Percentiles rank a stretch among this genome's conserved stretches.
Conservation (phyloP, 2,888 invertebrate genomes). For the Rhopalosiphum nymphaeae region DNA sequence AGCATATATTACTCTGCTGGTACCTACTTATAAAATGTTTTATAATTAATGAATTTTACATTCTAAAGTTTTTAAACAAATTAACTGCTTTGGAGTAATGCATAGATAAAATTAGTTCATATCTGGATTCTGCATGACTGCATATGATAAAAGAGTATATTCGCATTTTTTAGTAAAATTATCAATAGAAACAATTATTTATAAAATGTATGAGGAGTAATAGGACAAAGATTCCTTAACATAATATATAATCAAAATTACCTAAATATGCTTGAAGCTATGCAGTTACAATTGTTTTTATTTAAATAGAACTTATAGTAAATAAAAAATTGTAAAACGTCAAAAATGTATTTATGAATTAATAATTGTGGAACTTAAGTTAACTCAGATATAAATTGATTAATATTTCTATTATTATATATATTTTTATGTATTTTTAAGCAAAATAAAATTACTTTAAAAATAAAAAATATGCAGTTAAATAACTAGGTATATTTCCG, state of each 20-base stretch:
- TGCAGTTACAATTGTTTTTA: not conserved
- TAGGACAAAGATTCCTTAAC: not conserved
- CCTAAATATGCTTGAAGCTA: not conserved
- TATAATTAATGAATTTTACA: slow-evolving; percentile 7
- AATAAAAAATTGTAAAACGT: not conserved
- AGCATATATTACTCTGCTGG: not conserved
- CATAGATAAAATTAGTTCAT: not conserved
- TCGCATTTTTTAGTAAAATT: not conserved
- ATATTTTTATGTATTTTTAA: not conserved
- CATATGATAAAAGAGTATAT: not conserved
- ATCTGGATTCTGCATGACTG: not conserved
- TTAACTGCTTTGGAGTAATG: not conserved
- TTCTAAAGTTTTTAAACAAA: not conserved
- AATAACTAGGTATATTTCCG: not conserved
- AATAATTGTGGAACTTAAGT: not conserved
- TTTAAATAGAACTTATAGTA: not conserved
- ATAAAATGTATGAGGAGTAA: not conserved
- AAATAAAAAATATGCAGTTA: not conserved
- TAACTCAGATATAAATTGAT: not conserved
- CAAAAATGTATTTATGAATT: not conserved
- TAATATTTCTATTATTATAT: not conserved
- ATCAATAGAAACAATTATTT: not conserved
- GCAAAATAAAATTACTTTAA: not conserved
- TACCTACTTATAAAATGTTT: not conserved
- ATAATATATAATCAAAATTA: not conserved